These are phyloP conservation scores for Hipparchia sbordonii DNA, from an alignment of 2,888 invertebrate species.

Conservation along the genomic window DNA sequence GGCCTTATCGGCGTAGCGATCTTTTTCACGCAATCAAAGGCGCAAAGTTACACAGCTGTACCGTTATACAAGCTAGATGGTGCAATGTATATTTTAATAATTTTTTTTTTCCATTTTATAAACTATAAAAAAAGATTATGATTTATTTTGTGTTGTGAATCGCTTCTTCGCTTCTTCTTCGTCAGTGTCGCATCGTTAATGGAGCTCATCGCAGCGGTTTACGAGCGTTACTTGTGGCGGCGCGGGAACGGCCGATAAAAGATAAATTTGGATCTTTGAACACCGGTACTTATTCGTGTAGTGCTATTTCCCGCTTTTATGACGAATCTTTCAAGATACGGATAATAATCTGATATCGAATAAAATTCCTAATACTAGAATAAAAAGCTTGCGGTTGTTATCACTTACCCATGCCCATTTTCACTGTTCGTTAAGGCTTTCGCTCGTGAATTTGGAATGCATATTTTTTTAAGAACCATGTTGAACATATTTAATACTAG, in stretches of 20 bases:
- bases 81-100: neutral
- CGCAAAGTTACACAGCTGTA: no score
- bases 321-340: neutral
- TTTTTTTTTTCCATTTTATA: neutral
- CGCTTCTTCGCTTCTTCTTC: neutral
- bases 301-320: neutral
- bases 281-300: neutral
- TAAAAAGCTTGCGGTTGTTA: no score
- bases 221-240: constrained; percentile 34
- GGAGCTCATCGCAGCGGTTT: neutral
- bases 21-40: no score
- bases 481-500: no score
- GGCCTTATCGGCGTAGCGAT: no score
- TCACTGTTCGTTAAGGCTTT: no score
- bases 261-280: constrained; percentile 25
- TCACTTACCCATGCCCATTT: no score
- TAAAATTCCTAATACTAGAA: neutral
- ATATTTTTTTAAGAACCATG: no score
- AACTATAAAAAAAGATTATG: neutral
- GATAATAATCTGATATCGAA: neutral
- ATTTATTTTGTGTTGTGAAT: no score
- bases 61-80: neutral
- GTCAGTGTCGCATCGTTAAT: neutral
- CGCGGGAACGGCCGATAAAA: constrained; percentile 32
- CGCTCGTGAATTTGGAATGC: no score